Conservation (phyloP, 2,113 vertebrate species). For the Alethe castanea region DNA sequence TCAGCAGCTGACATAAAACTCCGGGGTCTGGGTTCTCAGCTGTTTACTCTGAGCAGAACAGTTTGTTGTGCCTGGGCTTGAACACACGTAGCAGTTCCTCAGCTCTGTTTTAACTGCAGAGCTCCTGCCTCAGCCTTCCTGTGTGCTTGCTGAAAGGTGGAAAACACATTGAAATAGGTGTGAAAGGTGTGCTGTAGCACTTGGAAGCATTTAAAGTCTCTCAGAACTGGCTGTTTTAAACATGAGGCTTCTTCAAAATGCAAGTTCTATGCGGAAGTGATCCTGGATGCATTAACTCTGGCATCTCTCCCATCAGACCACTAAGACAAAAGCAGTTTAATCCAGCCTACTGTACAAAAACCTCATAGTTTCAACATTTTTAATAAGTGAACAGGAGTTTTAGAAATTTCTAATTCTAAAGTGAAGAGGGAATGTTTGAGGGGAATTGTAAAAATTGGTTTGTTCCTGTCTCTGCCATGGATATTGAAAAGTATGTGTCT, state of each 20-base stretch:
- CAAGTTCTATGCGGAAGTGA: neutral
- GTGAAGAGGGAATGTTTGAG: neutral
- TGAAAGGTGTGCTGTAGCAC: neutral
- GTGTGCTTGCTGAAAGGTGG: neutral
- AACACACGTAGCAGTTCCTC: neutral
- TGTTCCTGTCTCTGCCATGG: neutral
- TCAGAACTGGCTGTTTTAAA: neutral
- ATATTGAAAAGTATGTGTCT: neutral
- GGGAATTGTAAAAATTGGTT: neutral
- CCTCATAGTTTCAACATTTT: neutral
- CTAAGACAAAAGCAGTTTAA: neutral
- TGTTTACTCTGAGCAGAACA: slow-evolving; percentile 1
- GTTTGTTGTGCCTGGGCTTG: neutral
- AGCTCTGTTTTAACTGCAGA: neutral
- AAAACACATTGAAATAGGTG: neutral
- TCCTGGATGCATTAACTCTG: neutral
- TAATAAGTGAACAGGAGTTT: neutral
- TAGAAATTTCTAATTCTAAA: neutral
- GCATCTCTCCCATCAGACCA: neutral
- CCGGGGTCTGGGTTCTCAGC: neutral
- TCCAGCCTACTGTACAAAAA: neutral
- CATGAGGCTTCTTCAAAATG: neutral
- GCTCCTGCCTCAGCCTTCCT: neutral
- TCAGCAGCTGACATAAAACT: neutral
- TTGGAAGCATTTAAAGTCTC: neutral